Base-by-base conservation (phyloP, 2,797 vertebrate genomes). In the Pseudomugil gertrudae region DNA sequence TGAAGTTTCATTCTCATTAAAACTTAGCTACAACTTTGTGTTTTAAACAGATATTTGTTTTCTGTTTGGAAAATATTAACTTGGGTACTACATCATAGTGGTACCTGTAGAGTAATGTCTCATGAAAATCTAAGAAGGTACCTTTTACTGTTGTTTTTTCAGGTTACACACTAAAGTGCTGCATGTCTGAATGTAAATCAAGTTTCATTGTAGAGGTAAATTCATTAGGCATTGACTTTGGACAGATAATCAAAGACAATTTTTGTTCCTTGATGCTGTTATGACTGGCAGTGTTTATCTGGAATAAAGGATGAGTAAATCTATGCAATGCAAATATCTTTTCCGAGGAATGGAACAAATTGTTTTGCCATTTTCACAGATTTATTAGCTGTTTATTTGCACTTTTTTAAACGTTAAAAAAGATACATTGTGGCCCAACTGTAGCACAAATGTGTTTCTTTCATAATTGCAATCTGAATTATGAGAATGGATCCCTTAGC, bases 241-340 rank as follows among this genome's bases (percentile, higher is more conserved):
- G 47, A 81, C 36, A 58, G 68, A 84, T 78, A 69, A 72, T 81
- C 72, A 66, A 58, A 83, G 66, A 57, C 48, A n/a, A 48, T 63
- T 50, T 77, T 63, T 79, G 47, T 77, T 60, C 23, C n/a, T 76
- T 54, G 66, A 62, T 63, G 38, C 36, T 61, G 54, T 40, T 71
- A 0, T 69, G 64, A 63, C 54, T 75, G 66, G 53, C 81, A 71
- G 51, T 57, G n/a, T 69, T 67, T 76, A 76, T 78, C 54, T 63
- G 40, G 5, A 51, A 38, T 32, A 60, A 45, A 73, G 59, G 29
- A 59, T 58, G 76, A 38, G 23, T 79, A 75, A 80, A 84, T 66
- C 33, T 71, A 63, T 66, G 21, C 33, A 69, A 71, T 73, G 66
- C 47, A 70, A 65, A 84, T 78, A 48, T 62, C 14, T 54, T 72